Evolutionary conservation across 2,888 invertebrate species (phyloP).

Genomic region (Tridacna gigas): DNA sequence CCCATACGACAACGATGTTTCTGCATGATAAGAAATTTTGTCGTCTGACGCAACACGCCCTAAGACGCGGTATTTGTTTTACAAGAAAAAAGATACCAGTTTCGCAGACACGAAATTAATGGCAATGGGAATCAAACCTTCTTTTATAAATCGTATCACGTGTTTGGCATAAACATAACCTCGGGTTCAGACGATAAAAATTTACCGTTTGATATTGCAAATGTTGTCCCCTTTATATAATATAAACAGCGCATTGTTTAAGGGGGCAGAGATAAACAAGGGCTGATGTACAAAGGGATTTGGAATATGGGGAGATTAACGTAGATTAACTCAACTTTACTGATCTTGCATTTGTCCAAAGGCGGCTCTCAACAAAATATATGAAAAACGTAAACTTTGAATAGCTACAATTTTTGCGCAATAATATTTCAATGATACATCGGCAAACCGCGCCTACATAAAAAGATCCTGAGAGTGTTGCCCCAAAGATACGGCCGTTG

Average conservation of each 20-base stretch:
- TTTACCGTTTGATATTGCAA: conserved; percentile 60
- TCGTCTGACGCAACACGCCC: conserved; percentile 40
- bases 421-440: conserved; percentile 11
- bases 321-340: conserved; percentile 48
- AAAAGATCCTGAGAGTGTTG: no score
- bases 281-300: conserved; percentile 56
- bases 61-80: conserved; percentile 30
- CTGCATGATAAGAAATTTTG: conserved; percentile 13
- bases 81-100: conserved; percentile 8
- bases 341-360: conserved; percentile 17
- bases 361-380: conserved; percentile 11
- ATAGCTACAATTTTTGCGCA: conserved; percentile 6
- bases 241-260: conserved; percentile 61
- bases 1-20: conserved; percentile 9
- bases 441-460: not conserved
- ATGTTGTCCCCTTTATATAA: conserved; percentile 48
- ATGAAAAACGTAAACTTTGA: not conserved
- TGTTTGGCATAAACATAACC: conserved; percentile 61
- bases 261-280: conserved; percentile 53
- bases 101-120: conserved; percentile 54
- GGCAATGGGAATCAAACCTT: conserved; percentile 49
- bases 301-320: conserved; percentile 52
- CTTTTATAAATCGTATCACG: conserved; percentile 61
- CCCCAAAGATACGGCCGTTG: no score
- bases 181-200: conserved; percentile 56